Base-by-base conservation (phyloP, 2,113 vertebrate genomes). In the Jaculus jaculus region DNA sequence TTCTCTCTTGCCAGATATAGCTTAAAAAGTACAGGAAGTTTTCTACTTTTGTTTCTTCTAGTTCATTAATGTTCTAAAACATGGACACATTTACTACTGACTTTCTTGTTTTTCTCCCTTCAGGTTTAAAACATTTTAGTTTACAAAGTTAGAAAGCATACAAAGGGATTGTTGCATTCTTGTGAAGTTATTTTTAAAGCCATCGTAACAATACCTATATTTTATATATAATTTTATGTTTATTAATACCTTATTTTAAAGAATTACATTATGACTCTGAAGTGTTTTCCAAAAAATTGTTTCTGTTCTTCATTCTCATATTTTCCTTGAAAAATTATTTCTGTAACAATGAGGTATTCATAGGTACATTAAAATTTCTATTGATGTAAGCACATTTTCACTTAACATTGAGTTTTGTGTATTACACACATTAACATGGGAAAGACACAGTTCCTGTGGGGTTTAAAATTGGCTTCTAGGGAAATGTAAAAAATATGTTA, bases 161-260 rank as follows among this genome's bases (percentile, higher is more conserved):
- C 17, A 69, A 85, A 83, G 58, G 17, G 2, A 39, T 32, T 68
- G 3, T 63, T 65, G 9, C 16, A 71, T 66, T 61, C 34, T 87
- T 91, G 2, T 91, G 2, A 39, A 87, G n/a, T 91, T 87, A 24
- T 89, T 86, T 89, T 69, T 34, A 79, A 89, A 86, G 78, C 15
- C 63, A 37, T 80, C 58, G 83, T 11, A 39, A 80, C 87, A 42
- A 42, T 86, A 65, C 74, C n/a, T 75, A 54, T 54, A 54, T 71
- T 60, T 69, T 82, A 28, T 8, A 54, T 63, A 32, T n/a, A 78
- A 82, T 74, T 54, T 75, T 77, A 28, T 20, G 47, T 69, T 69
- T 30, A 89, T 63, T 21, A 86, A 58, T 75, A 75, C 2, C 18
- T 89, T 82, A 0, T 85, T 34, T 92, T 47, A 30, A 15, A 23